Evolutionary conservation across 1,140 invertebrate species (phyloP).

Genomic region (Tetraneura akinire): DNA sequence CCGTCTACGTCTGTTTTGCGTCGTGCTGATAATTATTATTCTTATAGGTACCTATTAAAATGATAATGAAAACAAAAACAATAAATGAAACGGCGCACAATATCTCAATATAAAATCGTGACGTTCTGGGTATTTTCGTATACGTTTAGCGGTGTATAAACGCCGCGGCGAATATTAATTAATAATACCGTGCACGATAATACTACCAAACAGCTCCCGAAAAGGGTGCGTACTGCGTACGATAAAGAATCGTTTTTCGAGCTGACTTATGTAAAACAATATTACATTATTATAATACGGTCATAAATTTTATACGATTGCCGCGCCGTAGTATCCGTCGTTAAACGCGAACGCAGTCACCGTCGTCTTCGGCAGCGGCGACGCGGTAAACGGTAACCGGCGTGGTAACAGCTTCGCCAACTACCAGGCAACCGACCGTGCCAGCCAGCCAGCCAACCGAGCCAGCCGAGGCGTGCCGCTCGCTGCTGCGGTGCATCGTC

Average conservation of each 20-base stretch:
- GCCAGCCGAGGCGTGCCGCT: conserved; percentile 28
- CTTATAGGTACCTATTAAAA: no score
- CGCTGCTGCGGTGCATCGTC: conserved; percentile 39
- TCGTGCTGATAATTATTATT: no score
- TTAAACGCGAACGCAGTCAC: conserved; percentile 17
- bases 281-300: neutral
- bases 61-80: neutral
- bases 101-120: no score
- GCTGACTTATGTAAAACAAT: neutral
- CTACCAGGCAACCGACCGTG: neutral
- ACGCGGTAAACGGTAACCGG: conserved; percentile 1
- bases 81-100: neutral
- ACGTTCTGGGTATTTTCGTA: neutral
- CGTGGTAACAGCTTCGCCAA: neutral
- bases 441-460: neutral
- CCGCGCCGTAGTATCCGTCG: neutral
- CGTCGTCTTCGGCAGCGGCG: neutral
- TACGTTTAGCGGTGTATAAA: no score
- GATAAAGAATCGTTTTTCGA: conserved; percentile 16
- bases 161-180: neutral
- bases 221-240: no score
- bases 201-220: no score
- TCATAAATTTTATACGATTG: conserved; percentile 21
- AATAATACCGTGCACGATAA: no score
- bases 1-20: no score